Evolutionary conservation across 2,888 invertebrate species (phyloP), one percentile per base, ranked within the genome.

Genomic region (Lasioglossum villosulum): DNA sequence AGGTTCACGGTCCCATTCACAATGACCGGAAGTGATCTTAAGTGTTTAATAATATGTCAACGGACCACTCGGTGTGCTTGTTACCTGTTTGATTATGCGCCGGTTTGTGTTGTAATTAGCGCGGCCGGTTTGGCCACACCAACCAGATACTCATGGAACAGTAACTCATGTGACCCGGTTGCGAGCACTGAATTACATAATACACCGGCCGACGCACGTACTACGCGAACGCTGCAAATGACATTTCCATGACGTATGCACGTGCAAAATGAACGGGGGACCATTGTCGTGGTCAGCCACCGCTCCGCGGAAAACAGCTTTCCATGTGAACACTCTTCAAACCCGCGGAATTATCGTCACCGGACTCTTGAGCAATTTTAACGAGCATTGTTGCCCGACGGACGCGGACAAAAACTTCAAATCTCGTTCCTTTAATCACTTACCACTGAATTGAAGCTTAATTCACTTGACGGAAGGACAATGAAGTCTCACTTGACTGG

Each of bases 121-220:
- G 84, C 78, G 52, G 86, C 84, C 84, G 84, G 90, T 90, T 90
- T 87, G 85, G 83, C 87, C 87, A 84, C 78, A 48, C 73, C 87
- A 73, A 77, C 78, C 89, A 87, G 89, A 89, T 90, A 89, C 87
- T 84, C 89, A 77, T 73, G 87, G 82, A 86, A 86, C 90, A 80
- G 89, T 89, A 89, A 89, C 89, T 90, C 90, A 89, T 83, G 90
- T 89, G 87, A 87, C 90, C 90, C 88, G 89, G 87, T 90, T 87
- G 89, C 84, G 79, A 87, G 87, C 84, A 83, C 86, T 90, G 90
- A 90, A 90, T 90, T 90, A 90, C 88, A 89, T 90, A 90, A 90
- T 89, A 80, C 87, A 79, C 82, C 72, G 72, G 19, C 79, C 79
- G 70, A 82, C 73, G 75, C 78, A 79, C 77, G 82, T 77, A 83